Base-by-base conservation (phyloP, 2,113 vertebrate species). In the Chaetura pelagica region DNA sequence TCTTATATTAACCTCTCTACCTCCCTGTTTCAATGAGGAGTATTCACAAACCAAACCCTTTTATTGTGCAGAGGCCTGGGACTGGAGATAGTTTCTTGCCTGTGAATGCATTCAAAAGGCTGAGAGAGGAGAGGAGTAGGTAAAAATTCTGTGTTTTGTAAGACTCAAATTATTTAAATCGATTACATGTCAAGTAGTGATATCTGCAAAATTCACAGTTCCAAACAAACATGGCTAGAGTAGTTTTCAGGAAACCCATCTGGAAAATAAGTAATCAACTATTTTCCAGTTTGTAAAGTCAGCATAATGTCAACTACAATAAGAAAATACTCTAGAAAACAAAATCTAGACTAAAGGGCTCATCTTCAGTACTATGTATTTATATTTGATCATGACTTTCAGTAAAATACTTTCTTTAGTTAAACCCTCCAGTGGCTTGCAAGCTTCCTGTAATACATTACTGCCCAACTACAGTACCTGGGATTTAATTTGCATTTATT, bases 401-500 rank as follows among this genome's bases (percentile, higher is more conserved):
- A 94, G 30, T 72, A 77, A 67, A 63, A 51, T 18, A 80, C 14
- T 82, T 94, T 67, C 51, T 87, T 90, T 38, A 63, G 57, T 38
- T 72, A 66, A 96, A 95, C 40, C 27, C 68, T 84, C 82, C 54
- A 75, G 69, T 51, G 49, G 16, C 49, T 85, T 75, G 21, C 29
- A 91, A 76, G 46, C 8, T 79, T 81, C 68, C 75, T 83, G 24
- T 76, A 88, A 93, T 78, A n/a, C 81, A 86, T 95, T 91, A 86
- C 73, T 94, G 9, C 72, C 59, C 68, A 93, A 81, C 23, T 90
- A 88, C 58, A 64, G 68, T 77, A 85, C 66, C 75, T 38, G 51
- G 52, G 35, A 77, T 84, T 96, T 80, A 80, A 95, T 95, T 92
- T 97, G 64, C 89, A 81, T 90, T 79, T 89, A 93, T 95, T 87